phyloP scores from a whole-genome alignment of 1,140 invertebrate genomes.

The Aphidius ervi region DNA sequence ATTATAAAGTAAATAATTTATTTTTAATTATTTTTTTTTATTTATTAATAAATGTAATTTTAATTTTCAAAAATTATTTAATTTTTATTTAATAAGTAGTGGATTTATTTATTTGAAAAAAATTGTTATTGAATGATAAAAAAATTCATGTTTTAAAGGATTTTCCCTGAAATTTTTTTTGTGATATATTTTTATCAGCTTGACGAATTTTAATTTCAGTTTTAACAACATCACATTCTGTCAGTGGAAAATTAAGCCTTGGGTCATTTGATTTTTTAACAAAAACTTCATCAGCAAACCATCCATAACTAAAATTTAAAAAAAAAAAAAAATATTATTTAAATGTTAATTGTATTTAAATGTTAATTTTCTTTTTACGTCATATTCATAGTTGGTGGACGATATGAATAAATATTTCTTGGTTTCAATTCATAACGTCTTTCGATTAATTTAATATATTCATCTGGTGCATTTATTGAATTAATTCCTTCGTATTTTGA shows the following conservation, averaged over 20 bases:
- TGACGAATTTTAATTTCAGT: conserved; percentile 35
- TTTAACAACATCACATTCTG: conserved; percentile 35
- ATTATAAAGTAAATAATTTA: too few species aligned
- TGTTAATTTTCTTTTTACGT: conserved; percentile 31
- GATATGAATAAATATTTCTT: conserved; percentile 35
- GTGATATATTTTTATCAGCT: conserved; percentile 27
- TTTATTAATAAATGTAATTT: too few species aligned
- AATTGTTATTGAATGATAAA: not conserved
- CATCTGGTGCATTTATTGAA: conserved; percentile 23
- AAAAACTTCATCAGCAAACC: conserved; percentile 31
- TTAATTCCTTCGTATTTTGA: conserved; percentile 36
- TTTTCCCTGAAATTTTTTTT: conserved; percentile 34
- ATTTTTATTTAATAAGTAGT: too few species aligned
- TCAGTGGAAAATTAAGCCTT: conserved; percentile 36
- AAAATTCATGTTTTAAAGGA: conserved; percentile 31
- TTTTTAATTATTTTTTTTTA: too few species aligned
- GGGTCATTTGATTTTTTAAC: conserved; percentile 33
- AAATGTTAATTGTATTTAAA: conserved; percentile 8
- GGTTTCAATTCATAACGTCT: conserved; percentile 26
- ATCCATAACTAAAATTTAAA: conserved; percentile 39
- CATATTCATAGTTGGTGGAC: conserved; percentile 40
- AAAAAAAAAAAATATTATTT: conserved; percentile 8
- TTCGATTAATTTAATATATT: conserved; percentile 37
- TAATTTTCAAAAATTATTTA: too few species aligned
- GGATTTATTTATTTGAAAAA: not conserved